Evolutionary conservation across 2,113 vertebrate genomes (phyloP).

Genomic region (Bettongia penicillata): DNA sequence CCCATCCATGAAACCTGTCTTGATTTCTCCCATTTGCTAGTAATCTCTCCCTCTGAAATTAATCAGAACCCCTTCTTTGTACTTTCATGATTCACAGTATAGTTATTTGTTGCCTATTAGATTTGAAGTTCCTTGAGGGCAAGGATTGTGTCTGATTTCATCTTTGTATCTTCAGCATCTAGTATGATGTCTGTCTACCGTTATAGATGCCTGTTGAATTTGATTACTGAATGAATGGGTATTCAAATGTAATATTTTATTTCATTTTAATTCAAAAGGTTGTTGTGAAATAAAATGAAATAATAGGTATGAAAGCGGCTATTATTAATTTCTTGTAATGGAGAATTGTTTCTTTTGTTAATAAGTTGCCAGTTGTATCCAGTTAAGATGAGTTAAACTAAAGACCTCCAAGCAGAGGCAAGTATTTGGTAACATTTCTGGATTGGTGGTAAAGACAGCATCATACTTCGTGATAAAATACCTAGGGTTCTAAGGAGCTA

Average conservation of each 20-base stretch:
- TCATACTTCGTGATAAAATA: neutral
- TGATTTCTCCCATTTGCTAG: neutral
- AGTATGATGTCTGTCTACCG: neutral
- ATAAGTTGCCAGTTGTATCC: constrained; percentile 16
- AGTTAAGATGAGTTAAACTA: neutral
- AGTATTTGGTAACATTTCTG: constrained; percentile 24
- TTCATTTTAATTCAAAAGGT: neutral
- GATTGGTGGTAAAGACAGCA: constrained; percentile 13
- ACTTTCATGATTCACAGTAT: neutral
- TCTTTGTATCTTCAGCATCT: neutral
- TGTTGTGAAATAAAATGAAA: neutral
- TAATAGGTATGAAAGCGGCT: neutral
- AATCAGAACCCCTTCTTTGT: neutral
- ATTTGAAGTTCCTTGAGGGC: neutral
- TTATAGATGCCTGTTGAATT: neutral
- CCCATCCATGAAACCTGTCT: neutral
- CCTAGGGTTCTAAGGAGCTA: neutral
- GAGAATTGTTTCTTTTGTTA: constrained; percentile 14
- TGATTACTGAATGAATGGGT: neutral
- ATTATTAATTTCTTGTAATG: neutral
- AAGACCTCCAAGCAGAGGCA: neutral
- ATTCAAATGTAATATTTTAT: neutral
- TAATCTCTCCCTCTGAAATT: neutral
- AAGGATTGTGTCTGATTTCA: neutral
- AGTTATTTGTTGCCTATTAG: neutral